A percentile compares a stretch with the other conserved stretches of the same genome.
Evolutionary conservation across 1,140 invertebrate genomes (phyloP).

Genomic region (Polypedilum vanderplanki): DNA sequence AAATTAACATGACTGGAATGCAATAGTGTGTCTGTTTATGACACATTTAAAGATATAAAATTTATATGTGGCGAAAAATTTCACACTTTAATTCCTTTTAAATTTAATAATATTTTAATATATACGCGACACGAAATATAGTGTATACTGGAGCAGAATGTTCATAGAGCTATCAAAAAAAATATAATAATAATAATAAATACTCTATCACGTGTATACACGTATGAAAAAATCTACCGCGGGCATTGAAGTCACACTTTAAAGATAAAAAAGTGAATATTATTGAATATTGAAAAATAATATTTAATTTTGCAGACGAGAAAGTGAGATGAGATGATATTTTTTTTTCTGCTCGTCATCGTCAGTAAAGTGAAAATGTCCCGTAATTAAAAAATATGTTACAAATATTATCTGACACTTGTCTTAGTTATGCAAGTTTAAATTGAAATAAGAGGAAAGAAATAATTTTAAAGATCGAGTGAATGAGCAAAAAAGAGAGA

Average conservation of each 20-base stretch:
- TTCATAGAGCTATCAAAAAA: neutral
- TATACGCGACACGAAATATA: neutral
- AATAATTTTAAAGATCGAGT: neutral
- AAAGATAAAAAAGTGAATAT: conserved; percentile 25
- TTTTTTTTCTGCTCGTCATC: neutral
- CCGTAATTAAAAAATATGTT: conserved; percentile 9
- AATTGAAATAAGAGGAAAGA: neutral
- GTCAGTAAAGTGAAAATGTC: conserved; percentile 3
- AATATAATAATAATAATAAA: conserved; percentile 22
- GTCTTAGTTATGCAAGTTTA: conserved; percentile 15
- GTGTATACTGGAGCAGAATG: neutral
- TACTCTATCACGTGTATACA: neutral
- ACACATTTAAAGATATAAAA: conserved; percentile 17
- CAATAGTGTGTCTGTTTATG: conserved; percentile 22
- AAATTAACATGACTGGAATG: conserved; percentile 18
- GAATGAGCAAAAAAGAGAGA: neutral
- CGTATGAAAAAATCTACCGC: neutral
- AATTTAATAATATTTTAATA: neutral
- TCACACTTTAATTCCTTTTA: conserved; percentile 21
- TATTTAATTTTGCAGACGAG: neutral
- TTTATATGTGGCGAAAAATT: neutral
- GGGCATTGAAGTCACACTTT: conserved; percentile 15
- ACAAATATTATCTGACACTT: conserved; percentile 18
- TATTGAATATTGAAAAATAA: neutral
- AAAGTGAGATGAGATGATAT: no score